Conservation (phyloP, 2,888 invertebrate species). For the Lamproptera curius region DNA sequence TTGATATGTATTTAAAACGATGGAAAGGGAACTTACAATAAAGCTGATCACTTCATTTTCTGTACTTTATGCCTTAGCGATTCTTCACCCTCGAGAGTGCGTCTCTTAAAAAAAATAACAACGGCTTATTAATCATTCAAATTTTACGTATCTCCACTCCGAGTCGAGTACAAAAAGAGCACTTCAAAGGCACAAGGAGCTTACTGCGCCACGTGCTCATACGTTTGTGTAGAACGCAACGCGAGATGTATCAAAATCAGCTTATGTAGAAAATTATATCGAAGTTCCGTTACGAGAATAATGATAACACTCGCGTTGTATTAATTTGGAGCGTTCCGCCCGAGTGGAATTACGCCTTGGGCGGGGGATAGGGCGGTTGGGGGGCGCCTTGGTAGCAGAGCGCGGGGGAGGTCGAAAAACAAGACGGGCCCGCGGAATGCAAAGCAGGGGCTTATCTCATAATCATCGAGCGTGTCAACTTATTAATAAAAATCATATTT, state of each 20-base stretch:
- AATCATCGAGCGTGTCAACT: slow-evolving; percentile 78
- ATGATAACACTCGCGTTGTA: slow-evolving; percentile 20
- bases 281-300: slow-evolving; percentile 26
- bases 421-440: slow-evolving; percentile 69
- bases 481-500: slow-evolving; percentile 80
- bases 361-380: slow-evolving; percentile 31
- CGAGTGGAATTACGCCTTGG: slow-evolving; percentile 30
- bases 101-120: not conserved
- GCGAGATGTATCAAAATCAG: not conserved
- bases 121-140: not conserved
- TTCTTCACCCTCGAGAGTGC: not conserved
- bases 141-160: not conserved
- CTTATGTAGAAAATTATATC: slow-evolving; percentile 1
- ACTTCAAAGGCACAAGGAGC: not conserved
- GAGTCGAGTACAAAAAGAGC: not conserved
- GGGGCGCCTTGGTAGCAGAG: slow-evolving; percentile 53
- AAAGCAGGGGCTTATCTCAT: slow-evolving; percentile 77
- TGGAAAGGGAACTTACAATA: too few relatives aligned
- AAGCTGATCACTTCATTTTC: too few relatives aligned
- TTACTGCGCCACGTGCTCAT: not conserved
- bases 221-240: too few relatives aligned
- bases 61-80: too few relatives aligned
- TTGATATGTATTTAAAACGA: too few relatives aligned
- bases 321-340: slow-evolving; percentile 40
- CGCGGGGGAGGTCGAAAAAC: slow-evolving; percentile 57